phyloP scores from a whole-genome alignment of 2,113 vertebrate species.

The Silurus asotus region DNA sequence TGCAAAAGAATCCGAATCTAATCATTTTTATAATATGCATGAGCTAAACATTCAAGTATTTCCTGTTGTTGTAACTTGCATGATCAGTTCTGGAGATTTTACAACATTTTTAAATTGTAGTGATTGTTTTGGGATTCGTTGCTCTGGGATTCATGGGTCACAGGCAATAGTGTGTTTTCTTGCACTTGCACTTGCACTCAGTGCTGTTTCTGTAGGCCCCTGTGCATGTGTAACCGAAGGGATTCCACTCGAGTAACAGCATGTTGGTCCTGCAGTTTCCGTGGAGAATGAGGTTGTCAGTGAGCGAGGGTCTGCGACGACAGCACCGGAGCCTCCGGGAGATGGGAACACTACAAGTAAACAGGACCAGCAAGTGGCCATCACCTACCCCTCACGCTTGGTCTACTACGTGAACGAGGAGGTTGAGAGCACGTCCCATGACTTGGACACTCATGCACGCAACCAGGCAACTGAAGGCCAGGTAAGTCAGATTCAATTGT shows the following conservation, averaged over 20 bases:
- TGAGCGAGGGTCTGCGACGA: conserved; percentile 70
- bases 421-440: conserved; percentile 88
- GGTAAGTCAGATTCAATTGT: conserved; percentile 69
- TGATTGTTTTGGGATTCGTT: neutral
- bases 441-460: conserved; percentile 87
- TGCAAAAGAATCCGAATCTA: conserved; percentile 23
- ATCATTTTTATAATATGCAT: neutral
- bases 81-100: too few species aligned
- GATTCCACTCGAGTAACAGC: conserved; percentile 31
- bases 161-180: neutral
- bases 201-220: conserved; percentile 37
- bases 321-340: conserved; percentile 74
- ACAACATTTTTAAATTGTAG: neutral
- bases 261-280: conserved; percentile 56
- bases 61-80: neutral
- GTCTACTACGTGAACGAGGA: conserved; percentile 95
- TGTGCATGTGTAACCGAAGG: conserved; percentile 47
- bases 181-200: neutral
- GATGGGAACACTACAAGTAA: conserved; percentile 66
- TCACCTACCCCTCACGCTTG: conserved; percentile 90
- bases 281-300: conserved; percentile 70
- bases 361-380: conserved; percentile 71
- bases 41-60: neutral
- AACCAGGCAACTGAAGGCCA: conserved; percentile 86
- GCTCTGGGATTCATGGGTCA: neutral